Evolutionary conservation across 2,888 invertebrate species (phyloP), one percentile per base, ranked within the genome.

Genomic region (Sarcophaga variegata): DNA sequence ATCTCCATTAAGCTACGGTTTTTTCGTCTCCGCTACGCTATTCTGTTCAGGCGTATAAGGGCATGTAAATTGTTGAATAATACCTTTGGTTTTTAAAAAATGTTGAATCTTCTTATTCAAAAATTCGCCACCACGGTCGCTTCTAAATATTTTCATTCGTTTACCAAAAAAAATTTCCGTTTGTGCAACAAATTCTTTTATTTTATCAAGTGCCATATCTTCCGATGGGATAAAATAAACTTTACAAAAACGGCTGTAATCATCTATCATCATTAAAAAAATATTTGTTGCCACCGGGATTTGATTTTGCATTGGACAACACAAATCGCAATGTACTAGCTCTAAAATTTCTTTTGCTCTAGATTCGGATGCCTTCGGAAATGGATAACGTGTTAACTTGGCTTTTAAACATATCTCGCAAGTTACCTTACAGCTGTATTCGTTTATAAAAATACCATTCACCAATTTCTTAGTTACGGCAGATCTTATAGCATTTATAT

Each of bases 241-340:
- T 2, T 37, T 69, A 14, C 85, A 85, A 70, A 75, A 85, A 1
- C 83, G 54, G 62, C 86, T 83, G 12, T 76, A 71, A 8, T 86
- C 82, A 49, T 85, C 85, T 64, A 85, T 81, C 17, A 81, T n/a
- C 11, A 72, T 85, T 12, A 78, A 17, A 59, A 59, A 81, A 77
- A 64, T 79, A 75, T 66, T 45, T 54, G 72, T 77, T 77, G 3
- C 54, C 17, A 47, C 12, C 8, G 83, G 77, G n/a, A 64, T 75
- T 79, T 4, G 10, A 14, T 62, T 77, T 20, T 75, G 79, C 74
- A 74, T 83, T 3, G 79, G 74, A 2, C 22, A 22, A 22, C 22
- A 22, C 22, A 22, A 22, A 22, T 22, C 22, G 22, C 22, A 22
- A 22, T 22, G 22, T 22, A 22, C 1, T 22, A 22, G 22, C 22